Evolutionary conservation across 2,888 invertebrate genomes (phyloP).

Genomic region (Troglohyphantes excavatus): DNA sequence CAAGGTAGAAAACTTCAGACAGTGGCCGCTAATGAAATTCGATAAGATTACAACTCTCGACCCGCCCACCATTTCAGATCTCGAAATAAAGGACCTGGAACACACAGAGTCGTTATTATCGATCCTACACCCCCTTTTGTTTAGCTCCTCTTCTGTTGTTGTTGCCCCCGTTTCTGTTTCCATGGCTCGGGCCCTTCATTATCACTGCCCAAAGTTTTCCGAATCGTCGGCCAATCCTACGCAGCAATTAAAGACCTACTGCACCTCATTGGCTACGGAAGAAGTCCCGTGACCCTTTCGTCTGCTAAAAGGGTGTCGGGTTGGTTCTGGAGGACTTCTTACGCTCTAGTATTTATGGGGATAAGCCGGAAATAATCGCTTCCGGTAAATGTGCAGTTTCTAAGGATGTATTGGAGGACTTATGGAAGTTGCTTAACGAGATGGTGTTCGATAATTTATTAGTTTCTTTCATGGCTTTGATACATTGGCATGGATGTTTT

Average conservation of each 20-base stretch:
- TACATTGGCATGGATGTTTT: no score
- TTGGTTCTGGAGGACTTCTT: background rate
- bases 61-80: background rate
- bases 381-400: background rate
- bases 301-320: background rate
- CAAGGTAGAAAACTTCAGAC: background rate
- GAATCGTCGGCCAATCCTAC: conserved; percentile 9
- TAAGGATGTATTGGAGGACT: conserved; percentile 1
- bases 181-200: conserved; percentile 62
- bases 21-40: conserved; percentile 17
- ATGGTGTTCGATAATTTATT: background rate
- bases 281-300: background rate
- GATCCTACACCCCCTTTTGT: conserved; percentile 55
- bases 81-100: background rate
- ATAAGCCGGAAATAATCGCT: conserved; percentile 7
- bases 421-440: conserved; percentile 5
- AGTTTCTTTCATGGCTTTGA: background rate
- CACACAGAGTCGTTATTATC: conserved; percentile 43
- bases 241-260: conserved; percentile 47
- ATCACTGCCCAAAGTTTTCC: conserved; percentile 42
- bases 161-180: conserved; percentile 41
- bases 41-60: conserved; percentile 15
- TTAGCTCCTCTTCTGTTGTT: conserved; percentile 28
- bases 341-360: background rate
- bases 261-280: background rate